Evolutionary conservation across 2,113 vertebrate species (phyloP), one percentile per base, ranked within the genome.

Genomic region (Corapipo altera): DNA sequence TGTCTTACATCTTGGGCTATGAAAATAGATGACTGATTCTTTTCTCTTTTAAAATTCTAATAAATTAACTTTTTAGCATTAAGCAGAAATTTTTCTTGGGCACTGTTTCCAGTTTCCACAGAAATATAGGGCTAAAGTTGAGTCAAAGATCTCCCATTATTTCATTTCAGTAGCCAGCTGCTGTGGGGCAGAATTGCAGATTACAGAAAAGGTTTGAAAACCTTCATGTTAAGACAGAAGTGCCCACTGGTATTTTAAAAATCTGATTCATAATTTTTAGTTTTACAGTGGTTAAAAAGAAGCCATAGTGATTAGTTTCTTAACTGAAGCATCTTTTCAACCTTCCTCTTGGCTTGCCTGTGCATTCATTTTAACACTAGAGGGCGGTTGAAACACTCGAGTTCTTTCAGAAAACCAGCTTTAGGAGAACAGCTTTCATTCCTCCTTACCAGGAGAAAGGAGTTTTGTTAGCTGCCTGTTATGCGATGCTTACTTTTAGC

Each of bases 331-430:
- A 9, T 86, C 33, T 51, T 88, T 54, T 72, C 18, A 37, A 17
- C 58, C 35, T 58, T 15, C 12, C 33, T 54, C 43, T 67, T 59
- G 51, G 11, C 13, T 71, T 41, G 41, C 6, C 48, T 64, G 30
- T 78, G 30, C 26, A 5, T 73, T 69, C 8, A 51, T 57, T 58
- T 72, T 30, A 66, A 94, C 96, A 69, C 96, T 91, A 96, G 97
- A 90, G 95, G 97, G 97, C 92, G 0, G 23, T 27, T 79, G 52
- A 62, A 95, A 79, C 96, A 82, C 64, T 95, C 59, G 23, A 35
- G 27, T 92, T 83, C 27, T 85, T 61, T 32, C 49, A 54, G 35
- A 61, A 81, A 59, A 49, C 13, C 28, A 21, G 3, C 24, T 67
- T 70, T 0, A 57, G 51, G 35, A 77, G 23, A 80, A 7, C 15